Conservation (phyloP, 2,113 vertebrate genomes). For the Cebidichthys violaceus region DNA sequence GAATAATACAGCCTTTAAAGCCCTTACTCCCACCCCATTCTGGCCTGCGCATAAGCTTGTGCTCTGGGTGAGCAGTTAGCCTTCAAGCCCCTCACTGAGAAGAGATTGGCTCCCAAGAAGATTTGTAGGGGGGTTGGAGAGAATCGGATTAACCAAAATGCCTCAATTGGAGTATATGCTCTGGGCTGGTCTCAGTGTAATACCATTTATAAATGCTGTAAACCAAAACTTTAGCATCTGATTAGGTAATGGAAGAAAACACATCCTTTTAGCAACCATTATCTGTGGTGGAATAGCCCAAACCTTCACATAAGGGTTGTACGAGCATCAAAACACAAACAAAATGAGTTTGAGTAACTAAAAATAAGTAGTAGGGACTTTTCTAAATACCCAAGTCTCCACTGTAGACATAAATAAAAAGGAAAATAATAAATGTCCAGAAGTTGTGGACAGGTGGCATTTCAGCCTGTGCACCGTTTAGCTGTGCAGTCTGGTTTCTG, state of each 20-base stretch:
- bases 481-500: slow-evolving; percentile 77
- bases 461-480: slow-evolving; percentile 78
- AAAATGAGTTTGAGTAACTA: slow-evolving; percentile 26
- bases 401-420: slow-evolving; percentile 73
- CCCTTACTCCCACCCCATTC: slow-evolving; percentile 61
- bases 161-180: slow-evolving; percentile 67
- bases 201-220: slow-evolving; percentile 62
- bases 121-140: slow-evolving; percentile 53
- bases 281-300: slow-evolving; percentile 25
- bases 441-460: slow-evolving; percentile 77
- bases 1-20: slow-evolving; percentile 69
- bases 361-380: slow-evolving; percentile 38
- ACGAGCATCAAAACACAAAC: slow-evolving; percentile 23
- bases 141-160: slow-evolving; percentile 76
- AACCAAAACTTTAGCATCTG: slow-evolving; percentile 68
- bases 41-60: slow-evolving; percentile 60
- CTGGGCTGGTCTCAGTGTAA: slow-evolving; percentile 56
- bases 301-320: neutral
- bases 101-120: slow-evolving; percentile 71
- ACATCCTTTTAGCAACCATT: slow-evolving; percentile 41
- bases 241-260: slow-evolving; percentile 62
- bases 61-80: slow-evolving; percentile 57
- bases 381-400: slow-evolving; percentile 53
- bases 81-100: slow-evolving; percentile 59
- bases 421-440: slow-evolving; percentile 73